Percentiles rank a stretch among this genome's conserved stretches.
Conservation (phyloP, 2,113 vertebrate species). For the Chaetodon auriga region DNA sequence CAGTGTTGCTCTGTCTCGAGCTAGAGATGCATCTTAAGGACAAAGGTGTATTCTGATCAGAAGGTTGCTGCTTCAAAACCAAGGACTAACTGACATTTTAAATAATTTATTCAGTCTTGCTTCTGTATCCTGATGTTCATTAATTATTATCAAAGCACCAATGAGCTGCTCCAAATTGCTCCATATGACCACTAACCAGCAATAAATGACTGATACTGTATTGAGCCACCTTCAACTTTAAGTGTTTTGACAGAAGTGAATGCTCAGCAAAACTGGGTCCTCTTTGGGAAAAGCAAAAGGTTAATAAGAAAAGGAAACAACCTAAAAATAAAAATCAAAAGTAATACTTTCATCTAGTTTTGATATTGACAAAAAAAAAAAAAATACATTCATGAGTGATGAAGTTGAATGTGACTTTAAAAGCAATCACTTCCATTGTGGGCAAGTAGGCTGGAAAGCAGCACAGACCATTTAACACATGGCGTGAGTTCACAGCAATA, state of each 20-base stretch:
- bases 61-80: background rate
- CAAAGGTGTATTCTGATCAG: background rate
- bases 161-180: background rate
- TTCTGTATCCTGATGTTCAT: background rate
- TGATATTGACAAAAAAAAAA: background rate
- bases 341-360: background rate
- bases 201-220: background rate
- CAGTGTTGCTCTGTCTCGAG: conserved; percentile 38
- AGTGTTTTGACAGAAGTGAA: background rate
- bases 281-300: background rate
- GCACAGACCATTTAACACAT: background rate
- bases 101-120: background rate
- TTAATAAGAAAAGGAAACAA: background rate
- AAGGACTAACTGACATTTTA: background rate
- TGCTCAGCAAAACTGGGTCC: background rate
- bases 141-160: background rate
- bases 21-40: background rate
- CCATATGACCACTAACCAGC: background rate
- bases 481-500: background rate
- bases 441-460: background rate
- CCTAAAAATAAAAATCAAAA: conserved; percentile 1
- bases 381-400: background rate
- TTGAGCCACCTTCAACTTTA: background rate
- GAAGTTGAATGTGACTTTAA: conserved; percentile 4
- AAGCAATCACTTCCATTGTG: background rate